A percentile compares a stretch with the other conserved stretches of the same genome.
phyloP scores from a whole-genome alignment of 1,140 invertebrate genomes.

The Pomacea maculata region DNA sequence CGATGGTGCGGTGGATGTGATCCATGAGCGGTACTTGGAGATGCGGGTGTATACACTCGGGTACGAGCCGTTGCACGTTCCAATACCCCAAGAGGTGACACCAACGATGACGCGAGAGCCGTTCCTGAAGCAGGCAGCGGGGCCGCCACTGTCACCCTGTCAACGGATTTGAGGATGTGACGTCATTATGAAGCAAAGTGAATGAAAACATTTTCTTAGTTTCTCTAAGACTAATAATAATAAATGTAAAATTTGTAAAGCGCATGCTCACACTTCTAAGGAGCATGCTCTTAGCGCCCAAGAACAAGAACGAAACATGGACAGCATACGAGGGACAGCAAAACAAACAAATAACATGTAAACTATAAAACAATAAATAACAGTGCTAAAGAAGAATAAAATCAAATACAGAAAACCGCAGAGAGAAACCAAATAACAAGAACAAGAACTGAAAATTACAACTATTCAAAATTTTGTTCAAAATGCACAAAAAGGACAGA shows the following conservation, averaged over 20 bases:
- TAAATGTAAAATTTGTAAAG: background rate
- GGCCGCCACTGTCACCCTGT: slow-evolving; percentile 90
- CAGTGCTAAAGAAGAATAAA: background rate
- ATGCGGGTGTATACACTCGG: slow-evolving; percentile 84
- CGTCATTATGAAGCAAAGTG: background rate
- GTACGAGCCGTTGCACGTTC: slow-evolving; percentile 81
- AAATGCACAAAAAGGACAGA: slow-evolving; percentile 7
- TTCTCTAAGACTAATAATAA: background rate
- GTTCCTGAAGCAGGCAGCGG: slow-evolving; percentile 74
- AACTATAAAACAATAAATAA: no score
- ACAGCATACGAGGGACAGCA: no score
- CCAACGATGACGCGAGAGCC: slow-evolving; percentile 73
- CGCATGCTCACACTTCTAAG: no score
- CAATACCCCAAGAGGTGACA: slow-evolving; percentile 91
- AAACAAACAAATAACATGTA: no score
- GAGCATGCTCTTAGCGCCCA: no score
- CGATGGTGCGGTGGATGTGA: slow-evolving; percentile 52
- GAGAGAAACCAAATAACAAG: background rate
- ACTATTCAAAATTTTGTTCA: no score
- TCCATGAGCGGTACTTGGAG: slow-evolving; percentile 89
- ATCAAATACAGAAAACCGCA: background rate
- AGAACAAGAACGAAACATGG: no score
- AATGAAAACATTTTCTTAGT: no score
- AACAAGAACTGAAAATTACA: no score
- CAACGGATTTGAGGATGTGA: slow-evolving; percentile 12